phyloP scores from a whole-genome alignment of 2,888 invertebrate species.

The Hoplodrina blanda region DNA sequence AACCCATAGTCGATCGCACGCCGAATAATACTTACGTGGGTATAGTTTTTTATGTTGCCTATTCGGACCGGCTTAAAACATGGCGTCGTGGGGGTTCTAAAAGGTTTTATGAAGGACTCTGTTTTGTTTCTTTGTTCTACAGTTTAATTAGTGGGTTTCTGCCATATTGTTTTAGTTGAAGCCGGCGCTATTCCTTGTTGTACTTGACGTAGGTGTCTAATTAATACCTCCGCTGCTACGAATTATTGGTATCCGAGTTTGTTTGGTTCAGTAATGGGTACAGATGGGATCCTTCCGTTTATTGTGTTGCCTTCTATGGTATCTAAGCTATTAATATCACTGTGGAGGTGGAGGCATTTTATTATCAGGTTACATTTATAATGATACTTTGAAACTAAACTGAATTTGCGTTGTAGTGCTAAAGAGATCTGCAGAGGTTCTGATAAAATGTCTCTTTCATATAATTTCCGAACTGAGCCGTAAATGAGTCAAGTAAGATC shows the following conservation, averaged over 20 bases:
- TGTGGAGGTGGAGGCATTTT: constrained; percentile 1
- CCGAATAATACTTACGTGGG: constrained; percentile 78
- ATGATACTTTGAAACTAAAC: not conserved
- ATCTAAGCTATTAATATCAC: constrained; percentile 26
- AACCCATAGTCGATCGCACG: constrained; percentile 81
- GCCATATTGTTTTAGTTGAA: constrained; percentile 79
- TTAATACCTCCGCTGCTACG: constrained; percentile 54
- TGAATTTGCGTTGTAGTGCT: not conserved
- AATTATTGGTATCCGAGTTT: constrained; percentile 56
- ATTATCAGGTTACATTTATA: not conserved
- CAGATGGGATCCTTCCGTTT: constrained; percentile 46
- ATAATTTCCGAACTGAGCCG: not conserved
- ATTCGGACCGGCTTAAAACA: constrained; percentile 74
- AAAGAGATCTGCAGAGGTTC: too few relatives aligned
- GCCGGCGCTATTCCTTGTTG: constrained; percentile 49
- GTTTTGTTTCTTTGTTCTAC: constrained; percentile 82
- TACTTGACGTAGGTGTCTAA: constrained; percentile 60
- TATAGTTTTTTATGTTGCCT: constrained; percentile 79
- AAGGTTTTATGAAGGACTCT: constrained; percentile 80
- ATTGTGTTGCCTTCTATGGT: constrained; percentile 43
- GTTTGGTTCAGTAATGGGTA: constrained; percentile 42
- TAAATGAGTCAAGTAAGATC: too few relatives aligned
- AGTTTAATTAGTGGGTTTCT: constrained; percentile 85
- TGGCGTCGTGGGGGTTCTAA: constrained; percentile 87
- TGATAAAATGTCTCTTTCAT: not conserved